Conservation (phyloP, 1,140 invertebrate genomes). For the Cecropterus lyciades region DNA sequence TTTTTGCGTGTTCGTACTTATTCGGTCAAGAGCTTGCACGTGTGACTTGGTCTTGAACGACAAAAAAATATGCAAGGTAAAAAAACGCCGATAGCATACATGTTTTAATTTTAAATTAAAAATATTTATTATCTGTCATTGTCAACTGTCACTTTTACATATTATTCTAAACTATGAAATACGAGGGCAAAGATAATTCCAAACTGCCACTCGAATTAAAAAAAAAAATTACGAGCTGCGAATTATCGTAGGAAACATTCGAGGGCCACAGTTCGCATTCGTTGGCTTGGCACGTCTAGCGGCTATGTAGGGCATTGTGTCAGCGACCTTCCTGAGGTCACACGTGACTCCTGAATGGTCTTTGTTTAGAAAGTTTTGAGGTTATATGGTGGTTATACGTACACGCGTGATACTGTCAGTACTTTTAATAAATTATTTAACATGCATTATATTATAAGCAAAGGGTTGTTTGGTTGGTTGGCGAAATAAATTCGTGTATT, state of each 20-base stretch:
- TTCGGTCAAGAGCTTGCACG: no score
- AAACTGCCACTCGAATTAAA: not conserved
- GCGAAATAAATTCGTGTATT: no score
- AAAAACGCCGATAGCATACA: no score
- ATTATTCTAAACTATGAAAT: no score
- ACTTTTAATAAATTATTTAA: not conserved
- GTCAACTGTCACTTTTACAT: no score
- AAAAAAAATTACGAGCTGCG: not conserved
- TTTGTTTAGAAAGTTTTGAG: constrained; percentile 25
- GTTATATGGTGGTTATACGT: constrained; percentile 10
- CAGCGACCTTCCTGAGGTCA: constrained; percentile 39
- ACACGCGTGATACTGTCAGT: constrained; percentile 4
- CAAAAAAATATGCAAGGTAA: no score
- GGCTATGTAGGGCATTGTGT: constrained; percentile 49
- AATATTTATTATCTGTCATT: no score
- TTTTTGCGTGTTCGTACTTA: no score
- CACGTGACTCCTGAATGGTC: constrained; percentile 34
- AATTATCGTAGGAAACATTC: constrained; percentile 29
- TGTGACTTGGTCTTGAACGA: no score
- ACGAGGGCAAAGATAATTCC: not conserved
- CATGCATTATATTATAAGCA: no score
- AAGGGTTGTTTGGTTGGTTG: no score
- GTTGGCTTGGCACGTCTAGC: constrained; percentile 35
- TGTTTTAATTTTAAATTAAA: no score
- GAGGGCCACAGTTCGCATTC: constrained; percentile 36